Conservation (phyloP, 2,888 invertebrate genomes). For the Palloptera scutellata region DNA sequence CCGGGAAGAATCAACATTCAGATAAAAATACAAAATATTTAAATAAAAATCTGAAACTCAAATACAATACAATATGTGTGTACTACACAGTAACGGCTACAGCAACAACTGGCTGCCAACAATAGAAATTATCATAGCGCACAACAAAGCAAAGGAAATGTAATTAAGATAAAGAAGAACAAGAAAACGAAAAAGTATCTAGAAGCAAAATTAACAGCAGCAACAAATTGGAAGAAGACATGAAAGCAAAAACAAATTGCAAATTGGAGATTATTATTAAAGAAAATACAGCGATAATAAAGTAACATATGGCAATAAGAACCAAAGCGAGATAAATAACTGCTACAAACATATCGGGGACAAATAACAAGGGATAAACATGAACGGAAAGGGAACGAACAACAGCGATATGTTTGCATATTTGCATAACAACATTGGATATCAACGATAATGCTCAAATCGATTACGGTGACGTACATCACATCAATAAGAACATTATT, state of each 20-base stretch:
- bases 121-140: no score
- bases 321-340: background rate
- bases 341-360: background rate
- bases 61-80: no score
- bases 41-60: no score
- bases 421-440: background rate
- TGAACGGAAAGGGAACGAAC: background rate
- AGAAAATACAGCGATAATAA: background rate
- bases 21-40: no score
- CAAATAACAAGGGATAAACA: background rate
- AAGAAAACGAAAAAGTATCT: background rate
- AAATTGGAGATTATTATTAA: background rate
- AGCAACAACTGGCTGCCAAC: no score
- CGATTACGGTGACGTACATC: no score
- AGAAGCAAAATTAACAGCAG: background rate
- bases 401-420: background rate
- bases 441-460: no score
- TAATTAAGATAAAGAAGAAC: slow-evolving; percentile 7
- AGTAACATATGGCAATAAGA: background rate
- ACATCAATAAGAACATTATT: no score
- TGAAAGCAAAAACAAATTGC: background rate
- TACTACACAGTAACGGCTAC: no score
- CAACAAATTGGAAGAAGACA: background rate
- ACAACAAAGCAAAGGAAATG: slow-evolving; percentile 16
- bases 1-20: no score